phyloP scores from a whole-genome alignment of 2,797 vertebrate genomes.

The Helicolenus hilgendorfi region DNA sequence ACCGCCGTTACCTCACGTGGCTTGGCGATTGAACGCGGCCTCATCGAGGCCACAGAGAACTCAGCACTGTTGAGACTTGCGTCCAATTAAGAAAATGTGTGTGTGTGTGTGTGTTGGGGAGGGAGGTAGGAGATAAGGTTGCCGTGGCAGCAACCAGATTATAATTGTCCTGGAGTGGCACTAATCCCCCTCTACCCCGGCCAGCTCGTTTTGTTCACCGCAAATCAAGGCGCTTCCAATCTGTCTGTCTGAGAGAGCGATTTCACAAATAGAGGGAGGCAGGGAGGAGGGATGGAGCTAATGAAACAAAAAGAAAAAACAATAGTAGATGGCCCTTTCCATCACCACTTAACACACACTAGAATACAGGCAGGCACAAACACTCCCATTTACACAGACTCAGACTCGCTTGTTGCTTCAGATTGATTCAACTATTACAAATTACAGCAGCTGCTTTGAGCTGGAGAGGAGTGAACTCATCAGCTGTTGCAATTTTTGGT shows the following conservation, averaged over 20 bases:
- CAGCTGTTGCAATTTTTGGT: not conserved
- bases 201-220: slow-evolving; percentile 58
- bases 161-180: slow-evolving; percentile 77
- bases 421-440: not conserved
- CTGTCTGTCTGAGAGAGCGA: slow-evolving; percentile 33
- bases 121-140: slow-evolving; percentile 69
- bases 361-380: not conserved
- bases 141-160: slow-evolving; percentile 69
- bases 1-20: slow-evolving; percentile 14
- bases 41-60: slow-evolving; percentile 6
- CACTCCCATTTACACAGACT: not conserved
- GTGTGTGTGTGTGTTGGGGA: slow-evolving; percentile 32
- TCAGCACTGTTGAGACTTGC: slow-evolving; percentile 17
- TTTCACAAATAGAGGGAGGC: slow-evolving; percentile 48
- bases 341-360: slow-evolving; percentile 1
- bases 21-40: not conserved
- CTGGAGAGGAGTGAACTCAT: not conserved
- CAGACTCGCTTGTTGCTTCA: not conserved
- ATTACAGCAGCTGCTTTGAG: not conserved
- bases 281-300: slow-evolving; percentile 35
- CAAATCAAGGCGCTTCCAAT: slow-evolving; percentile 69
- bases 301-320: slow-evolving; percentile 45
- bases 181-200: slow-evolving; percentile 60
- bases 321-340: slow-evolving; percentile 19
- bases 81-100: slow-evolving; percentile 69